Percentiles rank a stretch among this genome's conserved stretches.
phyloP scores from a whole-genome alignment of 2,888 invertebrate genomes.

The Brenthis daphne region DNA sequence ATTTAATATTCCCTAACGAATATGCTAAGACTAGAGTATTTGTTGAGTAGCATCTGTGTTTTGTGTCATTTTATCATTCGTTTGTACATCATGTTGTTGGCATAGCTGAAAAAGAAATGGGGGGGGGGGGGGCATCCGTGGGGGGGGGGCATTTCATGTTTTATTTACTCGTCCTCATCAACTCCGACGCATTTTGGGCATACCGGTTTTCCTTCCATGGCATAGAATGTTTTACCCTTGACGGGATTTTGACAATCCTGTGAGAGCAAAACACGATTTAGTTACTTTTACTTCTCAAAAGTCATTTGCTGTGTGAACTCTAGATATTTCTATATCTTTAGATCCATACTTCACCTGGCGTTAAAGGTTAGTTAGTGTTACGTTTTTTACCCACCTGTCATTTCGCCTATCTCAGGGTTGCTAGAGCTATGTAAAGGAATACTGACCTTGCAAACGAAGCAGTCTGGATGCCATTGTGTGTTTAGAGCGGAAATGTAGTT shows the following conservation, averaged over 20 bases:
- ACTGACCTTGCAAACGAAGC: constrained; percentile 99
- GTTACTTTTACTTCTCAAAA: constrained; percentile 25
- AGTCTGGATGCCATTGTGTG: constrained; percentile 99
- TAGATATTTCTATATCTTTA: constrained; percentile 31
- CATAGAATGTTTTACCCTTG: constrained; percentile 97
- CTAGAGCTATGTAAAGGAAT: constrained; percentile 41
- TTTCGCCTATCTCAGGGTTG: constrained; percentile 6
- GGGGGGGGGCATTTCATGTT: constrained; percentile 53
- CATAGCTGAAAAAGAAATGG: constrained; percentile 77
- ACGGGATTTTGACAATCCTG: constrained; percentile 97
- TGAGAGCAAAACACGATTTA: constrained; percentile 50
- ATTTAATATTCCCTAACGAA: constrained; percentile 62
- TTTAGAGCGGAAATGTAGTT: constrained; percentile 99
- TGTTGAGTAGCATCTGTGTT: constrained; percentile 48
- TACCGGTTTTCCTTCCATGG: constrained; percentile 97
- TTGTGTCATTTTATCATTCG: constrained; percentile 41
- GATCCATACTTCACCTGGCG: constrained; percentile 68
- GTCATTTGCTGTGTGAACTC: constrained; percentile 35
- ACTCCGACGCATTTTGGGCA: constrained; percentile 96
- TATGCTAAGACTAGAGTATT: constrained; percentile 61
- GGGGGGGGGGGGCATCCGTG: constrained; percentile 71
- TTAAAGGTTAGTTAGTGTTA: constrained; percentile 33
- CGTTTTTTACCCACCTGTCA: constrained; percentile 46
- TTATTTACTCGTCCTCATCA: constrained; percentile 89
- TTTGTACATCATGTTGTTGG: constrained; percentile 52